Conservation (phyloP, 2,888 invertebrate genomes). For the Phorcus lineatus region DNA sequence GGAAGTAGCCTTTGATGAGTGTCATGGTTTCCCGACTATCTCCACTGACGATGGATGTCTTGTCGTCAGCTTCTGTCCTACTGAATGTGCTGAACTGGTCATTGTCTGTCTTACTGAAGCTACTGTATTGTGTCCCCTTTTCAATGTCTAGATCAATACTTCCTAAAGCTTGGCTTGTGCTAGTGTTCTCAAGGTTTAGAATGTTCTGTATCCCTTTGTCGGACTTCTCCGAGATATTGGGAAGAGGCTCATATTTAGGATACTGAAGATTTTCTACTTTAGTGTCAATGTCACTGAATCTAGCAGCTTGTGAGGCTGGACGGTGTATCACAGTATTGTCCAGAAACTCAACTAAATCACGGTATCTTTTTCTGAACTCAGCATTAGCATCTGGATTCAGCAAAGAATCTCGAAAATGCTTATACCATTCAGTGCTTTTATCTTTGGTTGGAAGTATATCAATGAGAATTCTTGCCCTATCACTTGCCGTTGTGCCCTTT, state of each 20-base stretch:
- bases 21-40: constrained; percentile 56
- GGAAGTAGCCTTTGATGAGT: constrained; percentile 65
- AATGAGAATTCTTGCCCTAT: constrained; percentile 64
- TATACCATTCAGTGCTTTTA: constrained; percentile 68
- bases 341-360: constrained; percentile 67
- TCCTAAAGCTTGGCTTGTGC: constrained; percentile 38
- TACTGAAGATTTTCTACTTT: constrained; percentile 39
- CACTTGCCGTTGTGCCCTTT: constrained; percentile 53
- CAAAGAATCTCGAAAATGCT: constrained; percentile 63
- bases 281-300: constrained; percentile 49
- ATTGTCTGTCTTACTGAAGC: constrained; percentile 1
- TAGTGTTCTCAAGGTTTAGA: constrained; percentile 46
- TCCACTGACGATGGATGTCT: constrained; percentile 42
- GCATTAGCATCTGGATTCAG: constrained; percentile 59
- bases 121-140: constrained; percentile 36
- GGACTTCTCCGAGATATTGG: constrained; percentile 47
- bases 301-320: constrained; percentile 60
- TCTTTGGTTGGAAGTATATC: constrained; percentile 66
- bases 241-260: constrained; percentile 62
- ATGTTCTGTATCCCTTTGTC: constrained; percentile 45
- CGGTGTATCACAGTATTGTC: constrained; percentile 71
- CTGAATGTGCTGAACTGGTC: not conserved
- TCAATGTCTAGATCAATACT: constrained; percentile 37
- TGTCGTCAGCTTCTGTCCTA: constrained; percentile 48
- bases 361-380: constrained; percentile 59